These are phyloP conservation scores for Todiramphus chloris DNA, from an alignment of 2,113 vertebrate species.

Conservation along the genomic window DNA sequence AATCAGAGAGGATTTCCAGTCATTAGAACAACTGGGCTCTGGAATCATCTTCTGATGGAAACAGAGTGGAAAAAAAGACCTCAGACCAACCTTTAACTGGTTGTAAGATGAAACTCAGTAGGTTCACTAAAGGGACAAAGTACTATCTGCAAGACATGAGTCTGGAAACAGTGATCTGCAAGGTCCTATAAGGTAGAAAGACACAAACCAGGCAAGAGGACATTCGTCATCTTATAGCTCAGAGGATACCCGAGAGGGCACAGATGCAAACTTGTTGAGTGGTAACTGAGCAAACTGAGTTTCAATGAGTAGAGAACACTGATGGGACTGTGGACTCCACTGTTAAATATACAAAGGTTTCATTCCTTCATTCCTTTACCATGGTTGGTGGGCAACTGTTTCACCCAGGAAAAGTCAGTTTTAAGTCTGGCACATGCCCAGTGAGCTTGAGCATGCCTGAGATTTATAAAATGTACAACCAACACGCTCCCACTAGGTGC, in stretches of 20 bases:
- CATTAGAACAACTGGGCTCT: accelerated
- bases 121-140: not conserved
- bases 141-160: not conserved
- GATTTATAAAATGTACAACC: not conserved
- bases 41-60: not conserved
- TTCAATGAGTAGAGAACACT: not conserved
- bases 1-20: not conserved
- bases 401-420: not conserved
- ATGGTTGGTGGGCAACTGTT: not conserved
- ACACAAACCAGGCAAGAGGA: not conserved
- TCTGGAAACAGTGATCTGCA: not conserved
- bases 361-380: not conserved
- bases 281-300: not conserved
- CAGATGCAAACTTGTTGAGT: not conserved
- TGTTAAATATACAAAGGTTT: not conserved
- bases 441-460: not conserved
- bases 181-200: not conserved
- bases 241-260: not conserved
- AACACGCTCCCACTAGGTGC: not conserved
- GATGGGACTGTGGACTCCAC: not conserved
- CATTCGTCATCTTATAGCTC: not conserved
- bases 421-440: not conserved
- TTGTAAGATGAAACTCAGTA: not conserved
- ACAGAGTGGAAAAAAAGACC: not conserved
- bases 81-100: not conserved